Evolutionary conservation across 2,797 vertebrate genomes (phyloP).

Genomic region (Buceros bicornis): DNA sequence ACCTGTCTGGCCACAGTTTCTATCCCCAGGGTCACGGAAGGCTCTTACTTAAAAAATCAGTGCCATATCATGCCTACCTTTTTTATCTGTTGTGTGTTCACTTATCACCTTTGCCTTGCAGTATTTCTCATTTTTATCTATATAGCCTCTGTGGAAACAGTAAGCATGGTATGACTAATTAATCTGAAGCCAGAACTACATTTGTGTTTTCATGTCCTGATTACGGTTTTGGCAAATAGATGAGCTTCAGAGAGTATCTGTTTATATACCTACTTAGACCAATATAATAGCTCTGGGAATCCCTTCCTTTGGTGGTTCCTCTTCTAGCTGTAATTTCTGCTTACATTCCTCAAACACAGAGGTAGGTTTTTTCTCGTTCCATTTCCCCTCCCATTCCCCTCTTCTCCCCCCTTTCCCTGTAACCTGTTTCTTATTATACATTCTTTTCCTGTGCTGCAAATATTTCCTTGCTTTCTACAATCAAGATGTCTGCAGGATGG

Average conservation of each 20-base stretch:
- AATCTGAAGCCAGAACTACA: background rate
- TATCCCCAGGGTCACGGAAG: background rate
- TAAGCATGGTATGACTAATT: background rate
- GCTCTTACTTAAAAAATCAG: background rate
- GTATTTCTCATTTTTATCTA: background rate
- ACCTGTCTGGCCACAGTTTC: background rate
- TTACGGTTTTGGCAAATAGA: background rate
- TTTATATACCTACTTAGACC: background rate
- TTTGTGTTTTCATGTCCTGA: background rate
- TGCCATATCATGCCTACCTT: background rate
- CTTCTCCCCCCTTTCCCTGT: background rate
- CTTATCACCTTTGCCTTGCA: background rate
- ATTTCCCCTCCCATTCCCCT: too few species aligned
- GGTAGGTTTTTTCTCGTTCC: background rate
- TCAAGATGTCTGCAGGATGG: background rate
- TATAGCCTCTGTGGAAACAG: background rate
- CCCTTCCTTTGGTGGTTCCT: background rate
- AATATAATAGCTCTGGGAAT: background rate
- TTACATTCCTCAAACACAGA: background rate
- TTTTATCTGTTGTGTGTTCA: background rate
- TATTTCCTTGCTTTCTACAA: background rate
- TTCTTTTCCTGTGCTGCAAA: background rate
- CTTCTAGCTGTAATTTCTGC: background rate
- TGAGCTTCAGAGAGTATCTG: background rate
- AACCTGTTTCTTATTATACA: background rate